Evolutionary conservation across 2,888 invertebrate genomes (phyloP), one percentile per base, ranked within the genome.

Genomic region (Drosophila pegasa): DNA sequence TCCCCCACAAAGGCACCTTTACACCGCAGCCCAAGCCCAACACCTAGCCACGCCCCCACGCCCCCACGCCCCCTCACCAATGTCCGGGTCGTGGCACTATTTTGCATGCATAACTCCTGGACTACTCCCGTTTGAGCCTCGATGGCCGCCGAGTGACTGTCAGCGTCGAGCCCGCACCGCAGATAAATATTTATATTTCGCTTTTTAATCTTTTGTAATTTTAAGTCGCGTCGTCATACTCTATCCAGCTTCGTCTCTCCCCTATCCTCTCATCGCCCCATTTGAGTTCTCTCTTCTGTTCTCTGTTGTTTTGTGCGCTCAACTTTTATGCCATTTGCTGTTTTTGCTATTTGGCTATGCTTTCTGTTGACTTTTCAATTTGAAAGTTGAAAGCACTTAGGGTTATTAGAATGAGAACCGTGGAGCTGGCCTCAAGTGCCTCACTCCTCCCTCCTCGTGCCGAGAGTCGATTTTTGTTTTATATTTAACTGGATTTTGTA

Each of bases 141-240:
- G 22, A 43, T 50, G 45, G 10, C 75, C 37, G 43, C 62, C 56
- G 56, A 27, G 58, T 43, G 56, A 54, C 60, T 59, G 68, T 60
- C 81, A 48, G 66, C 71, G 64, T 73, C 45, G 62, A 73, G 69
- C 64, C 60, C 50, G 58, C 54, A 89, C 89, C 87, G 84, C 89
- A 89, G 87, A 87, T 85, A 85, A 85, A 89, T 86, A 86, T 86
- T 86, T 86, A 89, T 87, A 86, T 86, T 86, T 88, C 87, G 75
- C 89, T 80, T 88, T 89, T 89, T 86, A 86, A 86, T 86, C 85
- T 86, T 89, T 86, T 86, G 89, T 86, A 89, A 86, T 89, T 89
- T 88, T 71, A 88, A 86, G 87, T 78, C 89, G 89, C 88, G 78
- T 76, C 88, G 78, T 76, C 65, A 69, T 66, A 74, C 76, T 68